These are phyloP conservation scores for Portunus trituberculatus DNA, from an alignment of 1,140 invertebrate species.

Conservation along the genomic window DNA sequence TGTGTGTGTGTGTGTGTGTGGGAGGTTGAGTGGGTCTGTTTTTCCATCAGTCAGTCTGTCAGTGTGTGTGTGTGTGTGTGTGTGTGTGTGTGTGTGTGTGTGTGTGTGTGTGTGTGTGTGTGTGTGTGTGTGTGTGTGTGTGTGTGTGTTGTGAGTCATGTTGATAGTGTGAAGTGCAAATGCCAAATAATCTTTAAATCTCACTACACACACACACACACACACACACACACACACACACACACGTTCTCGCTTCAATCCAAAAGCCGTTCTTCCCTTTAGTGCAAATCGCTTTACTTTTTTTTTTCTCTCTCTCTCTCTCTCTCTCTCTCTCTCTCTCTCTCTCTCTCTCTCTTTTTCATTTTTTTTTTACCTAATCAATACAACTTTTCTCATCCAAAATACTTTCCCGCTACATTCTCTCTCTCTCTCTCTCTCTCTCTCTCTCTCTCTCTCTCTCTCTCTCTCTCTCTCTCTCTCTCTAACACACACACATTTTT, in stretches of 20 bases:
- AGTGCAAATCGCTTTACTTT: background rate
- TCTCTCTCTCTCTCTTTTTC: too few relatives aligned
- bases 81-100: background rate
- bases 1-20: background rate
- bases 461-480: background rate
- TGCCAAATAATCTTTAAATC: too few relatives aligned
- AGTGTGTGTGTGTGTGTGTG: background rate
- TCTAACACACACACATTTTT: background rate
- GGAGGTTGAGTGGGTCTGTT: background rate
- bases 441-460: too few relatives aligned
- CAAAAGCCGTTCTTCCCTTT: background rate
- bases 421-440: slow-evolving; percentile 3
- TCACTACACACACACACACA: too few relatives aligned
- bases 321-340: too few relatives aligned
- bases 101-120: background rate
- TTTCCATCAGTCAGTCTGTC: background rate
- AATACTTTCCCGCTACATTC: too few relatives aligned
- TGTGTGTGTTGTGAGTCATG: background rate
- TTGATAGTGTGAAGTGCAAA: background rate
- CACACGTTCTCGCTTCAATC: background rate
- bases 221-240: too few relatives aligned
- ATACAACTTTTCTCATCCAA: too few relatives aligned
- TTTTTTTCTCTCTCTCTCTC: too few relatives aligned
- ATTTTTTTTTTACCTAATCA: too few relatives aligned
- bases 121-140: slow-evolving; percentile 26